Conservation (phyloP, 2,113 vertebrate species). For the Corvus hawaiiensis region DNA sequence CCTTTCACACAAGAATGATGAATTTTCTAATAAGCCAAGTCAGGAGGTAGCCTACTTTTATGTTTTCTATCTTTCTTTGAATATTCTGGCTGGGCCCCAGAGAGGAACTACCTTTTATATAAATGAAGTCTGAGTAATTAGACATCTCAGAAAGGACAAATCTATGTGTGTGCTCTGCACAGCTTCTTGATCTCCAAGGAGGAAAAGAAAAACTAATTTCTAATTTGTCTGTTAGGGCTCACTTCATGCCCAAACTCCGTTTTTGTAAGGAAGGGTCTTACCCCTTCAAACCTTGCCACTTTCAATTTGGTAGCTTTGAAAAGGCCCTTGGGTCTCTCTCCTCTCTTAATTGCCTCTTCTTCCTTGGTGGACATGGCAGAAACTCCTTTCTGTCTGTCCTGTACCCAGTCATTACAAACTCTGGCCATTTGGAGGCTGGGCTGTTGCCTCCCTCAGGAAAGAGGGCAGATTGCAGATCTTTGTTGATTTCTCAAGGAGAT, state of each 20-base stretch:
- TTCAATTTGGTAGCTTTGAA: background rate
- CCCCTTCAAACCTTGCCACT: background rate
- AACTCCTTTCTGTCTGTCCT: background rate
- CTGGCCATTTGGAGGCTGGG: background rate
- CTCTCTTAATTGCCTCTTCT: background rate
- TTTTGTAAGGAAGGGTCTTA: background rate
- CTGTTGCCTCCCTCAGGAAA: background rate
- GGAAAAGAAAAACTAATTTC: background rate
- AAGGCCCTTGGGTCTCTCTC: background rate
- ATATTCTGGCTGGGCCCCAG: background rate
- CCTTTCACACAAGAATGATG: background rate
- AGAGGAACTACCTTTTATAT: background rate
- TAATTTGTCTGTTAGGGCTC: background rate
- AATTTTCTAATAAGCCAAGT: constrained; percentile 12
- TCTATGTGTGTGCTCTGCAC: background rate
- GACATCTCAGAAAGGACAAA: background rate
- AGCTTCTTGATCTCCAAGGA: background rate
- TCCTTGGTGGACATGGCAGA: background rate
- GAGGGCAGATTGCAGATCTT: background rate
- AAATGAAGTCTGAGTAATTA: background rate
- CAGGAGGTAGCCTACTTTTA: constrained; percentile 5
- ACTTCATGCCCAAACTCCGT: background rate
- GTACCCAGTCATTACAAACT: background rate
- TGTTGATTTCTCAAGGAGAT: background rate
- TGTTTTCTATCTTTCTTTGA: constrained; percentile 9